Base-by-base conservation (phyloP, 92 coral and sea anemone species). In the Paragorgia papillata region DNA sequence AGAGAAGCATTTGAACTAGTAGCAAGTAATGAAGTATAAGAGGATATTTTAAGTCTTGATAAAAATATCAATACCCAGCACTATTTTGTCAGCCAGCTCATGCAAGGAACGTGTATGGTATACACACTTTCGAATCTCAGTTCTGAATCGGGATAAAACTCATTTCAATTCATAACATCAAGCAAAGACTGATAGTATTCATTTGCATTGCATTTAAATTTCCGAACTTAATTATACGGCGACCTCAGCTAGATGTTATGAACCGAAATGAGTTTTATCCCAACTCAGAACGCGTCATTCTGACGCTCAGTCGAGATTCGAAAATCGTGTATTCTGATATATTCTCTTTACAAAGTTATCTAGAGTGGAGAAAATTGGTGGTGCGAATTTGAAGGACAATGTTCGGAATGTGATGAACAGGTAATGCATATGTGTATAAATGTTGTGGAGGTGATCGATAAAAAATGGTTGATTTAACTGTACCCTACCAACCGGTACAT, bases 341-440 rank as follows among this genome's bases (percentile, higher is more conserved):
- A 6, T 53, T 4, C 6, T 53, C 7, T 37, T 53, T 53, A 5
- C 24, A 10, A 8, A 59, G 66, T 25, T 59, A 13, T 59, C 66
- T 13, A 59, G 66, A 29, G 26, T 59, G 15, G 18, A 15, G 24
- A 7, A 7, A n/a, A 59, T 59, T 24, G 66, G 66, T 22, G 66
- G 66, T 8, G 17, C 66, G 24, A 28, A 29, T 25, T 21, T 59
- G 37, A 65, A 65, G 26, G 20, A 25, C 25, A 17, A 25, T 41
- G 54, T 65, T 22, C 73, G 31, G 7, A 40, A 35, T 43, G 43
- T 41, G 10, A 65, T 65, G 34, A 28, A 14, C 44, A 62, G 68
- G 68, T 51, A 51, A 51, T 22, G 20, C 4, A 51, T 17, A 17
- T 37, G 43, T 37, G 43, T 37, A 37, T n/a, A 37, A 37, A 37